Conservation (phyloP, 64 coral and sea anemone genomes). For the Montipora foliosa region DNA sequence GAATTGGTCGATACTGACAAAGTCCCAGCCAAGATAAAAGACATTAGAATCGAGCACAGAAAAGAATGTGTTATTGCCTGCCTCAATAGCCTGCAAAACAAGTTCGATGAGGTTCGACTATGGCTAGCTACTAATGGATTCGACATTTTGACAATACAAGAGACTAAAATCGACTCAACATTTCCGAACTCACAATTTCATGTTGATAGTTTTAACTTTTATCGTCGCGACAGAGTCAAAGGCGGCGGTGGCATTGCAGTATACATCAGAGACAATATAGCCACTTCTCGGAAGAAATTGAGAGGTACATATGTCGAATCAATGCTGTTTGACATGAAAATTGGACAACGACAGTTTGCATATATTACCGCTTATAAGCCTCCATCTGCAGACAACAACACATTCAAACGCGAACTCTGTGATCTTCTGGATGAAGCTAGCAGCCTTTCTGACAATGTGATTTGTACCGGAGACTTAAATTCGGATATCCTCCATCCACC, state of each 20-base stretch:
- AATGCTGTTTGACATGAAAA: slow-evolving; percentile 48
- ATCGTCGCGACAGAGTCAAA: slow-evolving; percentile 49
- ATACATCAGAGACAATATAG: slow-evolving; percentile 59
- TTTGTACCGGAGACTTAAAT: no score
- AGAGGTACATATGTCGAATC: slow-evolving; percentile 41
- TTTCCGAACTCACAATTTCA: slow-evolving; percentile 65
- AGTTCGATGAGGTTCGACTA: slow-evolving; percentile 40
- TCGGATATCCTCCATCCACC: no score
- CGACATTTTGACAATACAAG: slow-evolving; percentile 56
- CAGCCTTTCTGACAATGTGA: no score
- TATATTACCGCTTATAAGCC: slow-evolving; percentile 53
- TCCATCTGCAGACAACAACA: slow-evolving; percentile 56
- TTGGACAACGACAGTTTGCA: slow-evolving; percentile 62
- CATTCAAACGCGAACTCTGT: slow-evolving; percentile 41
- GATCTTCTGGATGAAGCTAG: no score
- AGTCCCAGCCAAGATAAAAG: slow-evolving; percentile 32
- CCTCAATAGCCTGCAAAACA: slow-evolving; percentile 51
- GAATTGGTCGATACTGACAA: slow-evolving; percentile 29
- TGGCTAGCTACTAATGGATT: slow-evolving; percentile 34
- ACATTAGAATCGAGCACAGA: slow-evolving; percentile 39
- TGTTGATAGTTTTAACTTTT: slow-evolving; percentile 68
- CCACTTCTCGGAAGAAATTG: slow-evolving; percentile 28
- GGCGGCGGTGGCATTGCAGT: slow-evolving; percentile 54
- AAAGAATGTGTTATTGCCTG: slow-evolving; percentile 54
- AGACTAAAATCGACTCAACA: slow-evolving; percentile 61